Evolutionary conservation across 1,140 invertebrate genomes (phyloP).

Genomic region (Branchinecta lindahli): DNA sequence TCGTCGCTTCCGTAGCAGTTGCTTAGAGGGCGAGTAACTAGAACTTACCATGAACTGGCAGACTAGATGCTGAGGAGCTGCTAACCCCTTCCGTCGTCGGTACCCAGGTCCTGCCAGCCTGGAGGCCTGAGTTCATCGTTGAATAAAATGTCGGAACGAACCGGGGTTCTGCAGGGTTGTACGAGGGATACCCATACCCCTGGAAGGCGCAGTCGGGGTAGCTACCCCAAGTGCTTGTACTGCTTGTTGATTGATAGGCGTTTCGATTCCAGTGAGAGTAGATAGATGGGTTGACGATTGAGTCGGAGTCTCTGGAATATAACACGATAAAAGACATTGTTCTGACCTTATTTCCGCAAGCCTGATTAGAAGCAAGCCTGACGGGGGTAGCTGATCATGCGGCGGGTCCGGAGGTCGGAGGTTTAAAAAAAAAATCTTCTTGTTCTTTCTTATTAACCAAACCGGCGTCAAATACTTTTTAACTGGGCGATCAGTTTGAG

Average conservation of each 20-base stretch:
- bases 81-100: background rate
- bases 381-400: too few relatives aligned
- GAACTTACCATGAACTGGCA: background rate
- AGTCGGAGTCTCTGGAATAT: too few relatives aligned
- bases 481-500: too few relatives aligned
- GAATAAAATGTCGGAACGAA: background rate
- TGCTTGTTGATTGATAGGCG: background rate
- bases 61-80: background rate
- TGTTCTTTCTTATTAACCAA: too few relatives aligned
- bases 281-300: background rate
- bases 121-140: background rate
- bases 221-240: background rate
- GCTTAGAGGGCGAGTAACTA: background rate
- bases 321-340: too few relatives aligned
- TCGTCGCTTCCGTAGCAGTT: too few relatives aligned
- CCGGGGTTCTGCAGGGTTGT: background rate
- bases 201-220: background rate
- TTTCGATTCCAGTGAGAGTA: background rate
- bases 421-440: too few relatives aligned
- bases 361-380: too few relatives aligned
- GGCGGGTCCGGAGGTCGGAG: too few relatives aligned
- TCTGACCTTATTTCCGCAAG: too few relatives aligned
- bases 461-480: too few relatives aligned
- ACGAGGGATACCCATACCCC: background rate
- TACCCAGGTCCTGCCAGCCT: background rate